A percentile compares a stretch with the other conserved stretches of the same genome.
Evolutionary conservation across 2,113 vertebrate species (phyloP).

Genomic region (Chroicocephalus ridibundus): DNA sequence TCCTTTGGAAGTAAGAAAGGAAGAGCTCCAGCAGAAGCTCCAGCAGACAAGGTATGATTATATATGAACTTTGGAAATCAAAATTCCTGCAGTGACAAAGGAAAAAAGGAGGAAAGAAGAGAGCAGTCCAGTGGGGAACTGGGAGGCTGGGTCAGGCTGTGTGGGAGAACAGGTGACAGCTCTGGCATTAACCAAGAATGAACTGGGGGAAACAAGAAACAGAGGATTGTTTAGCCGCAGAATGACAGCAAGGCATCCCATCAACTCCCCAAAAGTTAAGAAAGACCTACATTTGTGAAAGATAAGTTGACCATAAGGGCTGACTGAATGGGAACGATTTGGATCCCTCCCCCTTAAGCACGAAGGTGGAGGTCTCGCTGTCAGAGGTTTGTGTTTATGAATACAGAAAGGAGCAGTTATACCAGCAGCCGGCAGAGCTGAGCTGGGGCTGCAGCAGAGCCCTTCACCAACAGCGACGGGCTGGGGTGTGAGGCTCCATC

Average conservation of each 20-base stretch:
- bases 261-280: neutral
- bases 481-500: neutral
- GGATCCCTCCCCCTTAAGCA: neutral
- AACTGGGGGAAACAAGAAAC: neutral
- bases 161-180: neutral
- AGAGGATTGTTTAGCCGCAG: neutral
- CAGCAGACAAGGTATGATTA: conserved; percentile 38
- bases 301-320: neutral
- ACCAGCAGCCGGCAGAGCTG: neutral
- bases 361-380: neutral
- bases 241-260: neutral
- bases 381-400: neutral
- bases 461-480: accelerated
- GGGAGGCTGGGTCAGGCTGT: neutral
- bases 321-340: neutral
- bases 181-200: neutral
- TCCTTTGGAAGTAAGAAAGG: neutral
- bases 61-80: neutral
- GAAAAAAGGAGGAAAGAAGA: neutral
- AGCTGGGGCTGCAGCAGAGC: neutral
- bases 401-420: neutral
- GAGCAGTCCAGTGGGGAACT: neutral
- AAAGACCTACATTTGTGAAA: neutral
- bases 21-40: neutral
- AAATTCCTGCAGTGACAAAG: neutral